Evolutionary conservation across 2,113 vertebrate genomes (phyloP).

Genomic region (zebrafish (Danio rerio)): DNA sequence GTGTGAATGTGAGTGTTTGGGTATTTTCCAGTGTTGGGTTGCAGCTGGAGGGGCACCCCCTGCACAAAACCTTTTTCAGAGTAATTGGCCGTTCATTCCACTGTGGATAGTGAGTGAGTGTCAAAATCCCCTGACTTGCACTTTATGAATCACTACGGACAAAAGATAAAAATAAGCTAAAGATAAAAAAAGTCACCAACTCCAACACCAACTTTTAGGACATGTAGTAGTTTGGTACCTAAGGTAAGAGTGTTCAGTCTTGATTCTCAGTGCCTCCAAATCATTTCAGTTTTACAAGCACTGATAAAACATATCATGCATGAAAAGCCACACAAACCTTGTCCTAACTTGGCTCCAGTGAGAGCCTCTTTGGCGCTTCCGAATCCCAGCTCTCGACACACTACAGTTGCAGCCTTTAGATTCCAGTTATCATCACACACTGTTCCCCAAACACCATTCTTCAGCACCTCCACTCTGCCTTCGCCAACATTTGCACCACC

Average conservation of each 20-base stretch:
- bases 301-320: neutral
- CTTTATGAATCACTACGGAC: no score
- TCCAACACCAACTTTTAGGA: no score
- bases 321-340: constrained; percentile 79
- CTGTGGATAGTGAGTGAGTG: no score
- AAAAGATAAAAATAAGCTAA: no score
- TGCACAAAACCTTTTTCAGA: no score
- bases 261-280: neutral
- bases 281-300: neutral
- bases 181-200: no score
- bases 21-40: no score
- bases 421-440: constrained; percentile 92
- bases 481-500: constrained; percentile 89
- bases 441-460: constrained; percentile 91
- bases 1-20: no score
- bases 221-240: neutral
- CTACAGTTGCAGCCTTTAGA: constrained; percentile 86
- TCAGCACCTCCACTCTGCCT: constrained; percentile 93
- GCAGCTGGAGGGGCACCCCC: no score
- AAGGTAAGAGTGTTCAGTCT: neutral
- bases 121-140: no score
- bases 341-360: constrained; percentile 80
- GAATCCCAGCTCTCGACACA: constrained; percentile 93
- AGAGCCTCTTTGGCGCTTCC: constrained; percentile 92
- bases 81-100: no score